phyloP scores from a whole-genome alignment of 2,888 invertebrate species.

The Mythimna impura region DNA sequence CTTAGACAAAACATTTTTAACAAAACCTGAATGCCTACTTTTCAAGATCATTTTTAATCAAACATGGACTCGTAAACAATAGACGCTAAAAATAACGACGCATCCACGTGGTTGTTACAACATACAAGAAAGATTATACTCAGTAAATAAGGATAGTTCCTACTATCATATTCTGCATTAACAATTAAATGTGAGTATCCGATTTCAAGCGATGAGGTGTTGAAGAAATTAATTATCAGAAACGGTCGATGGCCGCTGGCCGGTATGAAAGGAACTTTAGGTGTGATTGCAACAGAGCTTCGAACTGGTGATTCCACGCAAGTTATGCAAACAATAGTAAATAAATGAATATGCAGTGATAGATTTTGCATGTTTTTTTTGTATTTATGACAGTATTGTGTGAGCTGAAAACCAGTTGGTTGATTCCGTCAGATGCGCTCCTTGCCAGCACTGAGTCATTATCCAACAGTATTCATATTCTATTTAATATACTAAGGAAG shows the following conservation, averaged over 20 bases:
- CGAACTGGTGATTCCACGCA: slow-evolving; percentile 31
- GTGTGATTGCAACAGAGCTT: slow-evolving; percentile 52
- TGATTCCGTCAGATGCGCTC: slow-evolving; percentile 16
- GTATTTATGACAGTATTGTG: slow-evolving; percentile 42
- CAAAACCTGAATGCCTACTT: slow-evolving; percentile 14
- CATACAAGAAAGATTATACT: slow-evolving; percentile 43
- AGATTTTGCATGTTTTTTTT: slow-evolving; percentile 17
- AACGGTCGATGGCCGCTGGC: slow-evolving; percentile 24
- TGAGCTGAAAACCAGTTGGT: slow-evolving; percentile 17
- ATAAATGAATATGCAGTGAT: slow-evolving; percentile 49
- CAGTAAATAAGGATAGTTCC: slow-evolving; percentile 30
- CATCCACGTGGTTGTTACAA: slow-evolving; percentile 49
- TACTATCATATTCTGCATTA: slow-evolving; percentile 27
- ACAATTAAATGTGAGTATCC: slow-evolving; percentile 45
- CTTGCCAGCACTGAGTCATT: slow-evolving; percentile 9
- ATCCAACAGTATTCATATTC: not conserved
- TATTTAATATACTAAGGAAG: slow-evolving; percentile 16
- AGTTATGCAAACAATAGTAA: slow-evolving; percentile 61
- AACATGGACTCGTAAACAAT: slow-evolving; percentile 43
- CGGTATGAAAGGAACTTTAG: slow-evolving; percentile 51
- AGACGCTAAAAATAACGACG: slow-evolving; percentile 44
- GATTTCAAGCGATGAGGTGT: slow-evolving; percentile 34
- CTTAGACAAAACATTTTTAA: slow-evolving; percentile 16
- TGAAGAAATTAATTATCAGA: slow-evolving; percentile 43
- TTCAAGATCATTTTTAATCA: slow-evolving; percentile 41